These are phyloP conservation scores for Chloromyia formosa DNA, from an alignment of 2,888 invertebrate genomes.

Conservation along the genomic window DNA sequence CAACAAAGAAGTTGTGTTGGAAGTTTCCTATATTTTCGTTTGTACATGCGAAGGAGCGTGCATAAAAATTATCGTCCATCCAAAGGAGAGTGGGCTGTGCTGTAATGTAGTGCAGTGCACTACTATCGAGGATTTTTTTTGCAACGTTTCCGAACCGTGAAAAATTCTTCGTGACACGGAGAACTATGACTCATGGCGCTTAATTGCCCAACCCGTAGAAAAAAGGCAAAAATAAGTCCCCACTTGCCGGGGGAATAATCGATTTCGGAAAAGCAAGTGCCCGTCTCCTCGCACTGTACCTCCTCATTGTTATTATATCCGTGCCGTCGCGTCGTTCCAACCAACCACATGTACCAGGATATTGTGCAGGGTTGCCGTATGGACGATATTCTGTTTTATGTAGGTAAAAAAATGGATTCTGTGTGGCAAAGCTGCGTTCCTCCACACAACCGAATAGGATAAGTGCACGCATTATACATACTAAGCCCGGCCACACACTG, in stretches of 20 bases:
- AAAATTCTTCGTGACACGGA: neutral
- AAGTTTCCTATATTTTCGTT: neutral
- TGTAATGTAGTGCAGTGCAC: no score
- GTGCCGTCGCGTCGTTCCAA: neutral
- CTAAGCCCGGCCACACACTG: no score
- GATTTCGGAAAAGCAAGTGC: slow-evolving; percentile 40
- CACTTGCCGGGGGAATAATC: slow-evolving; percentile 36
- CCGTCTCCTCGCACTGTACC: slow-evolving; percentile 4
- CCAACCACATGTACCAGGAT: neutral
- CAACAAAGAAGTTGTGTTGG: neutral
- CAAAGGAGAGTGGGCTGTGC: no score
- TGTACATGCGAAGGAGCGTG: neutral
- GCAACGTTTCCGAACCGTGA: neutral
- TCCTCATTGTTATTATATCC: slow-evolving; percentile 9
- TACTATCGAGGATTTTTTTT: neutral
- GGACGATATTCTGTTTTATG: neutral
- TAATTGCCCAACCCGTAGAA: slow-evolving; percentile 28
- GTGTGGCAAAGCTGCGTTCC: no score
- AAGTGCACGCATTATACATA: no score
- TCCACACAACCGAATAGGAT: no score
- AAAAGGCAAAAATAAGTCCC: slow-evolving; percentile 17
- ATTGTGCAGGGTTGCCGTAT: neutral
- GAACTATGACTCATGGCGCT: slow-evolving; percentile 20
- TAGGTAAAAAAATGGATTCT: no score
- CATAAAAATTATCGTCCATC: no score